A percentile compares a stretch with the other conserved stretches of the same genome.
phyloP scores from a whole-genome alignment of 2,888 invertebrate species.

The Leptogaster cylindrica region DNA sequence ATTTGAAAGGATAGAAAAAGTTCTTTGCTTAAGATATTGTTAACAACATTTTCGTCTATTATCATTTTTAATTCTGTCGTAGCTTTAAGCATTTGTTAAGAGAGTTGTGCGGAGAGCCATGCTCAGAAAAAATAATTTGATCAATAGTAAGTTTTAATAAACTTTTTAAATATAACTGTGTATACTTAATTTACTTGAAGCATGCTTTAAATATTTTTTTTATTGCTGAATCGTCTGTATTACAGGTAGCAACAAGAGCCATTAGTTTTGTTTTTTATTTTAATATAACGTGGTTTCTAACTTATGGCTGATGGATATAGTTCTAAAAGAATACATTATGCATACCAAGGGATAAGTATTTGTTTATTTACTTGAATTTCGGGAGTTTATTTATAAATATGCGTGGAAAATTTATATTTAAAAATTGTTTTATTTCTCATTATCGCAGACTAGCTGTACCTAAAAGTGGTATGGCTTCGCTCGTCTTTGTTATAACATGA shows the following conservation, averaged over 20 bases:
- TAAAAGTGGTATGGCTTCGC: conserved; percentile 98
- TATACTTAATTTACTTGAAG: neutral
- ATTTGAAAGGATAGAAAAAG: conserved; percentile 37
- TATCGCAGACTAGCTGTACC: conserved; percentile 66
- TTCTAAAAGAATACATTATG: conserved; percentile 19
- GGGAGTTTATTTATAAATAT: too few species aligned
- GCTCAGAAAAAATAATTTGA: conserved; percentile 7
- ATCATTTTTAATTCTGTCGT: neutral
- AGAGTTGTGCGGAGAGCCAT: conserved; percentile 34
- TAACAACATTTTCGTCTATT: neutral
- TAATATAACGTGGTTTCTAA: conserved; percentile 12
- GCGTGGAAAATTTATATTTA: conserved; percentile 5
- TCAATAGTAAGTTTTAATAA: conserved; percentile 10
- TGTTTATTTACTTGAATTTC: conserved; percentile 43
- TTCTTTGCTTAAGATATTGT: conserved; percentile 20
- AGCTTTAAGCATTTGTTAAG: conserved; percentile 18
- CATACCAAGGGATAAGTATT: conserved; percentile 37
- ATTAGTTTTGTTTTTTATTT: conserved; percentile 15
- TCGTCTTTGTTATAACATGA: conserved; percentile 98
- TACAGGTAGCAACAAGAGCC: conserved; percentile 24
- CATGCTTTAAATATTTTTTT: neutral
- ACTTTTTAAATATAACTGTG: neutral
- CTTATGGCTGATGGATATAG: conserved; percentile 30
- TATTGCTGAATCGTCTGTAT: conserved; percentile 29
- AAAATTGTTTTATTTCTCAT: conserved; percentile 33